Evolutionary conservation across 2,113 vertebrate genomes (phyloP), one percentile per base, ranked within the genome.

Genomic region (Protomyctophum bolini): DNA sequence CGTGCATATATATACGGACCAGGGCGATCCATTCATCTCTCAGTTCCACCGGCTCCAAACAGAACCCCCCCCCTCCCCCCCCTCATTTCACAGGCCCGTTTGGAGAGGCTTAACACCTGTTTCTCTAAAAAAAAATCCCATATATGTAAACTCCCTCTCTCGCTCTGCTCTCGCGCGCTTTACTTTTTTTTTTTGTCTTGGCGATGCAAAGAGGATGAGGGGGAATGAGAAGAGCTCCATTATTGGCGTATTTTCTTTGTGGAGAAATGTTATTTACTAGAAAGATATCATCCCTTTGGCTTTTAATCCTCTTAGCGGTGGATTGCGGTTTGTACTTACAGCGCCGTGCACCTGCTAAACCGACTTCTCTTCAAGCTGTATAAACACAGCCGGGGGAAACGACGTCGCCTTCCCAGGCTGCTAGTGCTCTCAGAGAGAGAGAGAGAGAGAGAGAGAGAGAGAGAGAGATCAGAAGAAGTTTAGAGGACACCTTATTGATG

Each of bases 231-330:
- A 82, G 85, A 84, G 86, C 88, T 89, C 89, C 76, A 88, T 89
- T 91, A 91, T 90, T 90, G 86, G 79, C 84, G 85, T 92, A 85
- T 91, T 91, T 89, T 89, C 81, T 88, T 86, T 89, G 81, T 86
- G 80, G 83, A 84, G 88, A 92, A 91, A 90, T 74, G 81, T 93
- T 94, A 93, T 93, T 92, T 93, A 93, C 92, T 91, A 88, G 90
- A 90, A 91, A 91, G 92, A 92, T 93, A 92, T 92, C 89, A 90
- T 92, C 89, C 21, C 91, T 41, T 41, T 83, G 85, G 84, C 87
- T 91, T 89, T 91, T 93, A 93, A 93, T 94, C 92, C 93, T 93
- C 93, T 94, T 94, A 94, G 89, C 64, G 80, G 83, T 92, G 91
- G 90, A 92, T 93, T 93, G 91, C 71, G 87, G 89, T 92, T 41